Conservation (phyloP, 1,140 invertebrate species). For the Yoshiicerus persimilis region DNA sequence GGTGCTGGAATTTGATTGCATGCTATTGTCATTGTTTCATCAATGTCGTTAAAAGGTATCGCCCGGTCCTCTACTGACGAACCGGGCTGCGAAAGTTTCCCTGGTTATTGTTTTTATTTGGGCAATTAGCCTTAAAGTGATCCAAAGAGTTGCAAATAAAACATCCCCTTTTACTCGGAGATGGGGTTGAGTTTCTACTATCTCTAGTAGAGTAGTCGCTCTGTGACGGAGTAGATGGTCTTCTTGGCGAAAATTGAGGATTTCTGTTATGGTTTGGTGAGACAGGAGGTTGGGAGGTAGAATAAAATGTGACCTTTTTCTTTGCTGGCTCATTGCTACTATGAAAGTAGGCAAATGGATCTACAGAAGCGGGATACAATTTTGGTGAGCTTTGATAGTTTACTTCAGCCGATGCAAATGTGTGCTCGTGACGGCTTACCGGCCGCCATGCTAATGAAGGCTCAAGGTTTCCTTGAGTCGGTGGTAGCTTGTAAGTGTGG, state of each 20-base stretch:
- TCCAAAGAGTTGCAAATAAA: neutral
- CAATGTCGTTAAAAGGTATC: neutral
- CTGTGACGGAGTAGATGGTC: neutral
- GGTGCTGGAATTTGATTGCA: neutral
- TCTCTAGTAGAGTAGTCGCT: neutral
- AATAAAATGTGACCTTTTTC: neutral
- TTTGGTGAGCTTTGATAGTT: neutral
- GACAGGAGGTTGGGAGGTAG: neutral
- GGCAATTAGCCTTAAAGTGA: neutral
- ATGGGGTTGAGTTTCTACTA: neutral
- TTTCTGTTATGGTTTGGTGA: too few species aligned
- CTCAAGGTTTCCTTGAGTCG: neutral
- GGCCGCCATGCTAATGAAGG: neutral
- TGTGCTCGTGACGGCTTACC: neutral
- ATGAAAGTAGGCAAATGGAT: conserved; percentile 25
- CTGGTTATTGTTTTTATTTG: neutral
- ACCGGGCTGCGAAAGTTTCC: neutral
- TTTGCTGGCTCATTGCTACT: neutral
- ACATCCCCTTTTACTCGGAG: neutral
- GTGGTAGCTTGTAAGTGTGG: neutral
- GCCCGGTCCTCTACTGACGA: neutral
- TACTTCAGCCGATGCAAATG: too few species aligned
- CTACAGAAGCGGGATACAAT: neutral
- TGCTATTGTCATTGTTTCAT: too few species aligned
- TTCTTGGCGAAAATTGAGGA: too few species aligned